A percentile compares a stretch with the other conserved stretches of the same genome.
phyloP scores from a whole-genome alignment of 2,888 invertebrate genomes.

The Mystacides longicornis region DNA sequence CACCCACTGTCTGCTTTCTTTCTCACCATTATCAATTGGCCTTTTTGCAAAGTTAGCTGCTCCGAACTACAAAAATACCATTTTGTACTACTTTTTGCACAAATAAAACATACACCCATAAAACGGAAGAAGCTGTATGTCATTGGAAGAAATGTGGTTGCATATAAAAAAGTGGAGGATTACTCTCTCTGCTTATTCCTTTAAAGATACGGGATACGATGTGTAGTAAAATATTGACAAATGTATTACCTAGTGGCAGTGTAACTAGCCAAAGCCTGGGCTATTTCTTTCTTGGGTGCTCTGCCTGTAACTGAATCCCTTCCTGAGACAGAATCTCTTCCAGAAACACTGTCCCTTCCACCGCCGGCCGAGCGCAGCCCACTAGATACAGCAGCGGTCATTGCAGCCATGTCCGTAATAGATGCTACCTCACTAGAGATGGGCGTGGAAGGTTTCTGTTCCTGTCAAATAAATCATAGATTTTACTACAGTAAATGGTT shows the following conservation, averaged over 20 bases:
- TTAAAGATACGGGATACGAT: too few species aligned
- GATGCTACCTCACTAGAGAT: constrained; percentile 44
- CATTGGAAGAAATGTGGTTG: too few species aligned
- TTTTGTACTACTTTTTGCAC: too few species aligned
- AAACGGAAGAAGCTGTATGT: too few species aligned
- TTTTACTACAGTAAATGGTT: too few species aligned
- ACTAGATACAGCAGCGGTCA: constrained; percentile 12
- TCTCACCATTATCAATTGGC: constrained; percentile 90
- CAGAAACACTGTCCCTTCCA: constrained; percentile 33
- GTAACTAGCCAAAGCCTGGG: constrained; percentile 89
- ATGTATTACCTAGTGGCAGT: constrained; percentile 61
- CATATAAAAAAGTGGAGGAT: too few species aligned
- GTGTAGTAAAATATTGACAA: neutral
- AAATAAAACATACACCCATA: too few species aligned
- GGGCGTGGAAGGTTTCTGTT: constrained; percentile 40
- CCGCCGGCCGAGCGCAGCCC: constrained; percentile 12
- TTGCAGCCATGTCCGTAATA: constrained; percentile 36
- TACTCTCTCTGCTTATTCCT: too few species aligned
- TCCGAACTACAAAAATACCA: constrained; percentile 76
- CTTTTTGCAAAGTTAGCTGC: constrained; percentile 82
- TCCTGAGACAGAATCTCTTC: constrained; percentile 40
- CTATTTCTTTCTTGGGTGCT: constrained; percentile 71
- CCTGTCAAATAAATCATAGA: constrained; percentile 30
- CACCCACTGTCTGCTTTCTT: constrained; percentile 96
- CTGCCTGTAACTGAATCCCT: constrained; percentile 36